Base-by-base conservation (phyloP, 2,888 invertebrate species). In the Masnerella sp. region DNA sequence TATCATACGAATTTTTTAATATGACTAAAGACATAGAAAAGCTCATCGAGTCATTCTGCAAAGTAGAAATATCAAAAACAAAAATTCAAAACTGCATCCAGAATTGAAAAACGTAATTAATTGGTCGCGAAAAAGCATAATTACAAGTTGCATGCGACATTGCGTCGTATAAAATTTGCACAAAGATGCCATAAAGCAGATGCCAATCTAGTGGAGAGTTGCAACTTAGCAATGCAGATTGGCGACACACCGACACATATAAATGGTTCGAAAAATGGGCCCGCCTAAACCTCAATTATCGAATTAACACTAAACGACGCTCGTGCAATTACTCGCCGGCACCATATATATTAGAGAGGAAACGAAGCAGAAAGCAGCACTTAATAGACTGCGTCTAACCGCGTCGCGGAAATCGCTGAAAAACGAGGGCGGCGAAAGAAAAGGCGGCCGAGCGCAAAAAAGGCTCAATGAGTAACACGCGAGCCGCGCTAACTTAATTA, bases 401-500 rank as follows among this genome's bases (percentile, higher is more conserved):
- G 36, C 20, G 52, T 7, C 12, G 11, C 28, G 56, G 49, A 67
- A 58, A 56, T 56, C 12, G 45, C 20, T 43, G 51, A 59, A 52
- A 59, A 64, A 64, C n/a, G 30, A 45, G 54, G 42, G 52, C 61
- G 52, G 17, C 30, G 40, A 20, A 11, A 56, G 42, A 59, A 68
- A 51, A 61, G 25, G 42, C 22, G 77, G 77, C 71, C 76, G 77
- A 72, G 73, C 17, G 54, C 54, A 70, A 72, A 76, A 74, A 79
- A 76, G 76, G 73, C 22, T 20, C 45, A 65, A 78, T 73, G 79
- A 79, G 79, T 80, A 82, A 82, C 70, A 75, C 75, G 75, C 69
- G 61, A 65, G 47, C 62, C 70, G 51, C 78, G 84, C 85, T 87
- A 86, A 86, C 82, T 87, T 84, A 84, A 86, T 87, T 87, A 87